Conservation (phyloP, 92 coral and sea anemone species). For the Actinernus sp. region DNA sequence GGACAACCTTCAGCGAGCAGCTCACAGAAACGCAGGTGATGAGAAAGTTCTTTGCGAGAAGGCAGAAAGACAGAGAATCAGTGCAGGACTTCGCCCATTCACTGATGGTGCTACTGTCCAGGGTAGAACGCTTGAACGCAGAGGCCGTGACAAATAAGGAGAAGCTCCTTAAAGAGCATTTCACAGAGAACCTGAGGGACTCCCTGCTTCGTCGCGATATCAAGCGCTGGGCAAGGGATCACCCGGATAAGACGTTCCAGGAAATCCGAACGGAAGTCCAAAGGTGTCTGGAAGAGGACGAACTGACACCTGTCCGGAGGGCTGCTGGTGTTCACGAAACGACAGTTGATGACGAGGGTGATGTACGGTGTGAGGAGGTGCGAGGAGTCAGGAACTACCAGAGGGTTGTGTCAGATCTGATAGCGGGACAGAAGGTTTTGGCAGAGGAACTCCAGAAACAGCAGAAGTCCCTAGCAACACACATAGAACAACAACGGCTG, state of each 20-base stretch:
- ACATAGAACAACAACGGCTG: conserved; percentile 2
- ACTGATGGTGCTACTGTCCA: conserved; percentile 12
- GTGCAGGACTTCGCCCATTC: conserved; percentile 35
- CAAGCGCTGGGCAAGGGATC: conserved; percentile 27
- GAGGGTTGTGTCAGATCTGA: conserved; percentile 15
- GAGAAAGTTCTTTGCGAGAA: conserved; percentile 22
- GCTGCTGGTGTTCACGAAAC: neutral
- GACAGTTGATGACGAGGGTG: neutral
- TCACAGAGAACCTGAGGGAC: conserved; percentile 38
- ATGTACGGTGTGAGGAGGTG: neutral
- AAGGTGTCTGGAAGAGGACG: conserved; percentile 14
- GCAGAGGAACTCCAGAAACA: conserved; percentile 19
- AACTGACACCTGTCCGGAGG: neutral
- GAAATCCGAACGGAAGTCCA: conserved; percentile 25
- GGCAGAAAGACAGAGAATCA: conserved; percentile 36
- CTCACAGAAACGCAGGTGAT: conserved; percentile 33
- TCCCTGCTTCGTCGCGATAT: conserved; percentile 21
- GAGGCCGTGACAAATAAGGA: conserved; percentile 9
- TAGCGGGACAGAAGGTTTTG: conserved; percentile 27
- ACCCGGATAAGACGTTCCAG: conserved; percentile 9
- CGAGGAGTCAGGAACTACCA: neutral
- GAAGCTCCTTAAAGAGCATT: conserved; percentile 10
- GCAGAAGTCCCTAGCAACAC: neutral
- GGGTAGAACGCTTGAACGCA: neutral
- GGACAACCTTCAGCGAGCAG: conserved; percentile 33